Conservation (phyloP, 2,888 invertebrate genomes). For the Conus canariensis region DNA sequence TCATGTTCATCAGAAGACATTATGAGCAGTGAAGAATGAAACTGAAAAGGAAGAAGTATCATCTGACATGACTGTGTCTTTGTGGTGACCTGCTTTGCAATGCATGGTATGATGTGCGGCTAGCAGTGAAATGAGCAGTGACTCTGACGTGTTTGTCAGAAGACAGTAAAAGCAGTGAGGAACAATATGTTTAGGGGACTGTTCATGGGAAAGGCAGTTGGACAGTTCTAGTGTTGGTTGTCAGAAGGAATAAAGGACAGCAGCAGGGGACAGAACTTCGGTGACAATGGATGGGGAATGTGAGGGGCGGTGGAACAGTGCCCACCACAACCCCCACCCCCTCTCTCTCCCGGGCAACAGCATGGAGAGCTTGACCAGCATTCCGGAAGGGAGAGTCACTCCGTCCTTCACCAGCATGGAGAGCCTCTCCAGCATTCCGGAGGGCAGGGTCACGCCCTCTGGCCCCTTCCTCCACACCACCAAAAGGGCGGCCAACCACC, state of each 20-base stretch:
- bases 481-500: neutral
- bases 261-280: neutral
- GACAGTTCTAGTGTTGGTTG: no score
- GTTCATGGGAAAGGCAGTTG: no score
- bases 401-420: constrained; percentile 30
- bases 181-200: no score
- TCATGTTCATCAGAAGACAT: no score
- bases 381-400: constrained; percentile 7
- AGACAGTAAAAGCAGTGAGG: no score
- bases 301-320: neutral
- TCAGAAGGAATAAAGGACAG: neutral
- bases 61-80: no score
- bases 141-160: no score
- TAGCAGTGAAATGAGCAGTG: no score
- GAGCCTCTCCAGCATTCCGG: constrained; percentile 27
- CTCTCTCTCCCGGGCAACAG: constrained; percentile 30
- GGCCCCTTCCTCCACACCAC: neutral
- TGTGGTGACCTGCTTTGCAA: no score
- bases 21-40: no score
- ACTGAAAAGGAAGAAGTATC: no score
- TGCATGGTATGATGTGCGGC: no score
- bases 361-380: constrained; percentile 27
- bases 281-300: constrained; percentile 13
- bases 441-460: neutral
- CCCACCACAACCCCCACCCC: neutral